Evolutionary conservation across 2,797 vertebrate genomes (phyloP), one percentile per base, ranked within the genome.

Genomic region (Buceros bicornis): DNA sequence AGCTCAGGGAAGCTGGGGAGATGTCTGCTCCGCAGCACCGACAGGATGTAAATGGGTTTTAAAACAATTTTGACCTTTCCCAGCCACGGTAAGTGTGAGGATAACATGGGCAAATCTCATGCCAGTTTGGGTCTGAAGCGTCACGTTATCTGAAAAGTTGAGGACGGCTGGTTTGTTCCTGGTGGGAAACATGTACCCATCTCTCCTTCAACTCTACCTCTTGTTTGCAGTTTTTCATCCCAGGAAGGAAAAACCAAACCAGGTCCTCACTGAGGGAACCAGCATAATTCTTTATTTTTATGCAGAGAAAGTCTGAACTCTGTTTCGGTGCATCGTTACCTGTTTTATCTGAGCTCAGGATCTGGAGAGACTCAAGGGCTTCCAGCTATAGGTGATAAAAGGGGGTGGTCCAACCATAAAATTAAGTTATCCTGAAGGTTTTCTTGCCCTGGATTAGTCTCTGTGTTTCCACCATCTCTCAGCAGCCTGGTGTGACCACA

Each of bases 101-200:
- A 28, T 43, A 62, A n/a, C 58, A 25, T 0, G 1, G 37, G 58
- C 47, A 58, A 53, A 57, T 51, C 66, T 84, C 28, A 9, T 3
- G 37, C 19, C 6, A 0, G 18, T 73, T 60, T 15, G n/a, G 19
- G 19, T 16, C 21, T 64, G 43, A 60, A 82, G 16, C 11, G 48
- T 71, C 28, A 7, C 0, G 5, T 31, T 21, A 10, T 24, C 48
- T n/a, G 17, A 3, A 3, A 57, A 53, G 25, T 13, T 67, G 54
- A 45, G 65, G 45, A 13, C 0, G 9, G 37, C 13, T 53, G 64
- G 13, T 82, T 91, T 45, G 28, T 22, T 70, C 13, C 72, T 81
- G 47, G 45, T 64, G 40, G 7, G 3, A 1, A 20, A 48, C 1
- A 3, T 21, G 16, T 35, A 21, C 35, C 16, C 13, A 5, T 40